Conservation (phyloP, 2,888 invertebrate genomes). For the Caenorhabditis wallacei region DNA sequence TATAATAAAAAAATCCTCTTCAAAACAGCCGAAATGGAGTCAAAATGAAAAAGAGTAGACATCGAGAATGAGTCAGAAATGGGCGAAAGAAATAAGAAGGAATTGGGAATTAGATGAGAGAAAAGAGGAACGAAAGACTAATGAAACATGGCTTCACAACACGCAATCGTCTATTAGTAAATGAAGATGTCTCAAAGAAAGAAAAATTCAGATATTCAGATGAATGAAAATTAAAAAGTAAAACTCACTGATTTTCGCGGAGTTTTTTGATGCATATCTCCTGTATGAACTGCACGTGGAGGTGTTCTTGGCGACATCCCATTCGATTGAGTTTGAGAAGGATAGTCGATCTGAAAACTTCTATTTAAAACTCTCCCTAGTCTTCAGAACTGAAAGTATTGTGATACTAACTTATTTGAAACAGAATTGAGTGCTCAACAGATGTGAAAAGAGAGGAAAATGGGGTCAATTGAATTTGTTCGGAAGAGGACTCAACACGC, state of each 20-base stretch:
- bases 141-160: conserved; percentile 52
- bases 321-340: conserved; percentile 69
- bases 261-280: conserved; percentile 38
- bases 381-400: no score
- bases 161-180: conserved; percentile 9
- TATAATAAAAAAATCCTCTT: not conserved
- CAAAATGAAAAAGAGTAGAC: not conserved
- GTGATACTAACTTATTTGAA: not conserved
- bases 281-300: conserved; percentile 20
- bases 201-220: not conserved
- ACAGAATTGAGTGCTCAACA: conserved; percentile 8
- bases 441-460: conserved; percentile 22
- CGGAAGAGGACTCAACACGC: conserved; percentile 9
- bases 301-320: conserved; percentile 58
- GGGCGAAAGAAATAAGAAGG: conserved; percentile 9
- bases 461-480: conserved; percentile 50
- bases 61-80: conserved; percentile 35
- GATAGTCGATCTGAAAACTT: conserved; percentile 74
- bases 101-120: conserved; percentile 30
- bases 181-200: not conserved
- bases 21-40: conserved; percentile 16
- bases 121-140: conserved; percentile 42
- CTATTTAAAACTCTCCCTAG: no score
- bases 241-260: conserved; percentile 59
- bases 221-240: no score